phyloP scores from a whole-genome alignment of 2,797 vertebrate species.

The Pristis pectinata region DNA sequence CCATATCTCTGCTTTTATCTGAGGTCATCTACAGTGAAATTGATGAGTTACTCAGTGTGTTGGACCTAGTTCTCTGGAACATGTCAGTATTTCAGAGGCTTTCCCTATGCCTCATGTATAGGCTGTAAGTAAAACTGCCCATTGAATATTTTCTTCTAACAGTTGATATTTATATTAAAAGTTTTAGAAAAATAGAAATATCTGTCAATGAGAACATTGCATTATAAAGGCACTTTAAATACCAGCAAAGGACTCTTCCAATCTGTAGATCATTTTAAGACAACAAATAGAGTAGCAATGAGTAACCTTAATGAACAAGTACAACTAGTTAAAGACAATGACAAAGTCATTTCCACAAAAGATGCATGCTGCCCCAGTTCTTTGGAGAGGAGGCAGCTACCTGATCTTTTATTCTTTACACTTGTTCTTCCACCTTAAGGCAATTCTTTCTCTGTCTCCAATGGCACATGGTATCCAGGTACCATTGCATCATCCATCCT shows the following conservation, averaged over 20 bases:
- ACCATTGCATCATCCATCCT: not conserved
- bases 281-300: not conserved
- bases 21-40: not conserved
- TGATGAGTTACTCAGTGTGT: not conserved
- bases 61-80: not conserved
- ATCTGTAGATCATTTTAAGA: not conserved
- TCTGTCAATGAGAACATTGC: not conserved
- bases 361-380: not conserved
- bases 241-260: not conserved
- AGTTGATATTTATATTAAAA: not conserved
- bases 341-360: not conserved
- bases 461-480: not conserved
- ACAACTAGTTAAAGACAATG: not conserved
- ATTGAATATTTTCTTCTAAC: not conserved
- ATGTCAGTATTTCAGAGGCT: no score
- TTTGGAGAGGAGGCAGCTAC: not conserved
- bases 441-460: not conserved
- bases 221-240: not conserved
- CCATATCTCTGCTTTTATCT: not conserved
- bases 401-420: not conserved
- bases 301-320: not conserved
- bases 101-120: not conserved
- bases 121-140: not conserved
- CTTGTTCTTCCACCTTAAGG: not conserved
- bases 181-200: not conserved